Evolutionary conservation across 2,113 vertebrate species (phyloP), one percentile per base, ranked within the genome.

Genomic region (Suricata suricatta): DNA sequence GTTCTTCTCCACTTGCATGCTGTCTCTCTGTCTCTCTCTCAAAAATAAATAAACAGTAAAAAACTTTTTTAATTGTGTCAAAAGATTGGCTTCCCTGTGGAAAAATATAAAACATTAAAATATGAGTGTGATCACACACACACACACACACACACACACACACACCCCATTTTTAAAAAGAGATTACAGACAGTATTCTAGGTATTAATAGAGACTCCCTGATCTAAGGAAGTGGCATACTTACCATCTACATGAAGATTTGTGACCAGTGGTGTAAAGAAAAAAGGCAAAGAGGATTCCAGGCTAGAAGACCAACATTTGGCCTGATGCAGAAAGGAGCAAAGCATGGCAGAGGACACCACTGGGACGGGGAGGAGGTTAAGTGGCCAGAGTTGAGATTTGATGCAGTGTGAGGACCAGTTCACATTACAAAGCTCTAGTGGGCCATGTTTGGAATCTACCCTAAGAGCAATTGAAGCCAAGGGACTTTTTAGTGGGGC

Each of bases 321-420:
- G 1, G 13, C 9, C 83, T 16, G 3, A 38, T 16, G 35, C 69
- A 69, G 33, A 69, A 71, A 82, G 74, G 11, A 82, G 12, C 57
- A 17, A 68, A 63, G 10, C 2, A 1, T 14, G 44, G 8, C 0
- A 4, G 44, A 76, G 54, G n/a, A 35, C 16, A 6, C 17, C 25
- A 1, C 21, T 8, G 7, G 7, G 47, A 23, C 2, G n/a, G n/a
- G 27, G 44, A 44, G 0, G 14, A 33, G 54, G 27, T 2, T 27
- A 17, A n/a, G 29, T 76, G 41, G 27, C 50, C 38, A 79, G 10
- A 17, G 8, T 1, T 64, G 71, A 72, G 63, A 52, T 79, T 4
- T 35, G 87, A 44, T 54, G 17, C 4, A 21, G 0, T 21, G 19
- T 66, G 33, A 77, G n/a, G 33, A n/a, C 13, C 2, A 1, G 13